Conservation (phyloP, 2,113 vertebrate genomes). For the Miniopterus natalensis region DNA sequence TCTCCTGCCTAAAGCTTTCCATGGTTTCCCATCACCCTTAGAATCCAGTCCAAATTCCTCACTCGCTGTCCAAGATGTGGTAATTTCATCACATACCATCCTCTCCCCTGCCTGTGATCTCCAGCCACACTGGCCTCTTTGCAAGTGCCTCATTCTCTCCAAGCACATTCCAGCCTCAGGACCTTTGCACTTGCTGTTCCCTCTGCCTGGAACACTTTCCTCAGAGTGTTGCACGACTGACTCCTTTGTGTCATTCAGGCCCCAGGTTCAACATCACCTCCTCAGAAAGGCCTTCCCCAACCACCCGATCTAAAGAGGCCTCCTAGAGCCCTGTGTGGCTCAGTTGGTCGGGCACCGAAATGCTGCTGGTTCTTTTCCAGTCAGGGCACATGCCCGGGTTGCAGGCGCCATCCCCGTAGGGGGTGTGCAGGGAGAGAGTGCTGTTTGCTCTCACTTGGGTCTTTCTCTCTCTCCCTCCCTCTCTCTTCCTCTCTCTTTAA, state of each 20-base stretch:
- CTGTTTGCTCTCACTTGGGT: too few species aligned
- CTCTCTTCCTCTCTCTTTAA: too few species aligned
- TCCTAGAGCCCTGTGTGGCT: too few species aligned
- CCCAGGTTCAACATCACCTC: background rate
- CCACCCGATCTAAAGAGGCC: background rate
- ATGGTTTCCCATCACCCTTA: background rate
- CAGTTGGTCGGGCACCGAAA: too few species aligned
- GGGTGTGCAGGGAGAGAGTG: too few species aligned
- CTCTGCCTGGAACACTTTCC: background rate
- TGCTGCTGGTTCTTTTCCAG: too few species aligned
- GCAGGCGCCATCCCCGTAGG: too few species aligned
- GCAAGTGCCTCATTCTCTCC: background rate
- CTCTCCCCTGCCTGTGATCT: background rate
- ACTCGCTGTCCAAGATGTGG: background rate
- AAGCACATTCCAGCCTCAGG: background rate
- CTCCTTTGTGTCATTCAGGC: background rate
- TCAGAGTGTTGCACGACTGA: background rate
- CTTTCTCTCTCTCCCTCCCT: too few species aligned
- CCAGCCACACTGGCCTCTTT: background rate
- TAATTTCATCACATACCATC: accelerated
- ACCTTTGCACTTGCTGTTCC: background rate
- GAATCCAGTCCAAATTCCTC: background rate
- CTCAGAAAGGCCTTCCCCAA: background rate
- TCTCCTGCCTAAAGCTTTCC: background rate
- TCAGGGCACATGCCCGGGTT: too few species aligned